Base-by-base conservation (phyloP, 2,113 vertebrate genomes). In the Mormyrus lacerda region DNA sequence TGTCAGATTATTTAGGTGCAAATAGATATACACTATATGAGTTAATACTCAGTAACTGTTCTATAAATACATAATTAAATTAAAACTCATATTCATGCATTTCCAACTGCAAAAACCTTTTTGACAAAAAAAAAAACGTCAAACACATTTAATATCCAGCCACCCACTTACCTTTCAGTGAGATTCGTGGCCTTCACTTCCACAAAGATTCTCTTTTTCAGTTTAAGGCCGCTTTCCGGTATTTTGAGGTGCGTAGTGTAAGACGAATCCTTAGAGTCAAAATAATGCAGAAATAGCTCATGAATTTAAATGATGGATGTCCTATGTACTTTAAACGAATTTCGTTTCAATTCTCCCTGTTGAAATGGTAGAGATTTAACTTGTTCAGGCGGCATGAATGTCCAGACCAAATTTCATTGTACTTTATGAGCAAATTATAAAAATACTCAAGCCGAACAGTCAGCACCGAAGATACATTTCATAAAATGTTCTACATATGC, bases 181-280 rank as follows among this genome's bases (percentile, higher is more conserved):
- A 96, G 93, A 88, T 95, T 95, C 13, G 90, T 93, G 6, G 96
- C 96, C 83, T 65, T 90, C 24, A 96, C 94, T 83, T 89, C 89
- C 44, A 95, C 95, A 91, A 94, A 96, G 89, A 96, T 94, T 90
- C 93, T 94, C 61, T 94, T 94, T 91, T 96, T 96, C 87, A 96
- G 90, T 24, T 88, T 91, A 11, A 96, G 91, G 65, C 96, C 96
- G 1, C 39, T n/a, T 24, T 88, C 73, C 51, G 95, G 94, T 2
- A 95, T 89, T 61, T 50, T 65, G 35, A 95, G 90, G 0, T 0
- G 2, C 21, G 48, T 58, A 27, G 91, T 90, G 90, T 94, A 95
- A 9, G 8, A 31, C 0, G 42, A 31, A 76, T 95, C 94, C 95
- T 95, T 89, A 0, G 61, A 51, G 21, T 1, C 69, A 44, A 73